Base-by-base conservation (phyloP, 2,797 vertebrate genomes). In the Alectoris magna region DNA sequence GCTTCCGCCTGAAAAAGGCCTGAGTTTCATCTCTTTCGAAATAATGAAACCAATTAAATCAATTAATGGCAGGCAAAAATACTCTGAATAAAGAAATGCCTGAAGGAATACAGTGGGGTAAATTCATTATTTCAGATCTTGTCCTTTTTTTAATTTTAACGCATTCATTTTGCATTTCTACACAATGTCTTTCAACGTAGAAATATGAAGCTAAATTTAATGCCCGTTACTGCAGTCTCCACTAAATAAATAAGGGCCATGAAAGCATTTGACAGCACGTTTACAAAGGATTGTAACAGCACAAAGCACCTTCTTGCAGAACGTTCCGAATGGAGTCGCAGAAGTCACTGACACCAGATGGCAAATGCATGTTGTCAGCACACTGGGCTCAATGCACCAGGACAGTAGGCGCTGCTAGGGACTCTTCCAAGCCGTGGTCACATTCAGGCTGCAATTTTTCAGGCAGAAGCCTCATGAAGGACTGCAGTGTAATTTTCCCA, bases 71-170 rank as follows among this genome's bases (percentile, higher is more conserved):
- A 44, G 41, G 38, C 17, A 79, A 77, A 94, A 88, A 48, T 74
- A 58, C 29, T 77, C 44, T 17, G 41, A 81, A 63, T 39, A 66
- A 18, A 90, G 51, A 82, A 41, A 48, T 8, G 22, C 44, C 29
- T 51, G 36, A 86, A 58, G 14, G 39, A 76, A 69, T 39, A n/a
- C 6, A 69, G 39, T n/a, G 21, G 53, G 4, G 10, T 56, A 41
- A 64, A 6, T 31, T 77, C 64, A 68, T 34, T 39, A 14, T 64
- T 91, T 90, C 68, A 74, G 15, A 74, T 55, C 38, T 91, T 85
- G 66, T 26, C n/a, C 66, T 89, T 60, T 31, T n/a, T 93, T 93
- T 80, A 76, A 91, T 82, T 87, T 83, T 93, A 91, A 76, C 88
- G 43, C 48, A 73, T 71, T 84, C 34, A 67, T 76, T 92, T 85